Conservation (phyloP, 2,797 vertebrate species). For the Clarias platycephalus region DNA sequence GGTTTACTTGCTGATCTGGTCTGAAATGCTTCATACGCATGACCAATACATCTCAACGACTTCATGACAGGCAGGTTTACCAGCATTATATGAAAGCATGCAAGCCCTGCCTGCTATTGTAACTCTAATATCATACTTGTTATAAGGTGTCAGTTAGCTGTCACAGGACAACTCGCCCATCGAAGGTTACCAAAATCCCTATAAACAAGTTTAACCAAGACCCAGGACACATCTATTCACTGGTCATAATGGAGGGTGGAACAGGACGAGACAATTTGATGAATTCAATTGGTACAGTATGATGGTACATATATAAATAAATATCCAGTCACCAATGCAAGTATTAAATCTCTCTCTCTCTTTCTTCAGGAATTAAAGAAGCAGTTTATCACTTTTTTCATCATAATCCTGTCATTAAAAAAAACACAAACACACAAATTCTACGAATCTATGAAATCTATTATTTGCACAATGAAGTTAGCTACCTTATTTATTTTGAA, state of each 20-base stretch:
- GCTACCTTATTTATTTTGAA: background rate
- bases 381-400: background rate
- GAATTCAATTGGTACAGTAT: background rate
- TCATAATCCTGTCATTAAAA: background rate
- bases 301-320: background rate
- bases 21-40: background rate
- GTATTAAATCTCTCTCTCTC: background rate
- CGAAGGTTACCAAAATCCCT: background rate
- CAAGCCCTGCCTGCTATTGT: slow-evolving; percentile 7
- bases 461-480: background rate
- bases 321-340: background rate
- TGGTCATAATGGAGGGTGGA: background rate
- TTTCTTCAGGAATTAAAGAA: background rate
- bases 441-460: too few species aligned
- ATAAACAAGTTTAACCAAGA: background rate
- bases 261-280: background rate
- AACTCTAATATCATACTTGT: slow-evolving; percentile 1
- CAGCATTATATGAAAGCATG: slow-evolving; percentile 6
- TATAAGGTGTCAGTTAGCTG: background rate
- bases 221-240: background rate
- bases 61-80: background rate
- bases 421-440: too few species aligned
- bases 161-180: background rate
- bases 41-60: background rate
- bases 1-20: background rate